Base-by-base conservation (phyloP, 2,888 invertebrate genomes). In the Hirtodrosophila cameraria region DNA sequence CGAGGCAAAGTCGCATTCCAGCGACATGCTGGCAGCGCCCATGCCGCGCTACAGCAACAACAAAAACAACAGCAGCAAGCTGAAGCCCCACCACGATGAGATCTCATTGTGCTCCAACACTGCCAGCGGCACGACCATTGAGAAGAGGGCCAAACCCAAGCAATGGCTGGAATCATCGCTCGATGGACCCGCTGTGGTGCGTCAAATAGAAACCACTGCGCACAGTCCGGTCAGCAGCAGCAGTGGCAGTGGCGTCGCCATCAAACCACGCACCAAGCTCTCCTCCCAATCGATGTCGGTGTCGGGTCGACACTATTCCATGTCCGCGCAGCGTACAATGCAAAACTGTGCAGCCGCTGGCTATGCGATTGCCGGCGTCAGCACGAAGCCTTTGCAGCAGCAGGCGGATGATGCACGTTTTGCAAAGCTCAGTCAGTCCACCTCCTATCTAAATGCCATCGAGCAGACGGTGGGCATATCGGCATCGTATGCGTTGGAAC, bases 81-180 rank as follows among this genome's bases (percentile, higher is more conserved):
- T 78, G 15, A 87, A 86, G 27, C 83, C 78, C 1, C 68, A 78
- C 1, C 68, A 78, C 16, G 91, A 91, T 55, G 88, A 90, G 57
- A 81, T 90, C n/a, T 90, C 90, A 1, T 68, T 90, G 18, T 88
- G 88, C 6, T 90, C 90, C 8, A 43, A 58, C 27, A 57, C 69
- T 0, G 57, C 55, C 11, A 60, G 66, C 27, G 39, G 28, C 6
- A 65, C 74, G 3, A 71, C 55, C 33, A 85, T 86, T 0, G 90
- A 88, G 46, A 90, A 90, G 71, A 86, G 87, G 52, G 73, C 83
- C 9, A 91, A 90, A 68, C 79, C 90, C 7, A 91, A 91, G 62
- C 90, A 90, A 58, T 91, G 91, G 91, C 59, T 90, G 49, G 91
- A 91, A 46, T 91, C 91, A 0, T 90, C 91, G 1, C 63, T 91